Evolutionary conservation across 2,113 vertebrate species (phyloP), one percentile per base, ranked within the genome.

Genomic region (Dipodomys ordii): DNA sequence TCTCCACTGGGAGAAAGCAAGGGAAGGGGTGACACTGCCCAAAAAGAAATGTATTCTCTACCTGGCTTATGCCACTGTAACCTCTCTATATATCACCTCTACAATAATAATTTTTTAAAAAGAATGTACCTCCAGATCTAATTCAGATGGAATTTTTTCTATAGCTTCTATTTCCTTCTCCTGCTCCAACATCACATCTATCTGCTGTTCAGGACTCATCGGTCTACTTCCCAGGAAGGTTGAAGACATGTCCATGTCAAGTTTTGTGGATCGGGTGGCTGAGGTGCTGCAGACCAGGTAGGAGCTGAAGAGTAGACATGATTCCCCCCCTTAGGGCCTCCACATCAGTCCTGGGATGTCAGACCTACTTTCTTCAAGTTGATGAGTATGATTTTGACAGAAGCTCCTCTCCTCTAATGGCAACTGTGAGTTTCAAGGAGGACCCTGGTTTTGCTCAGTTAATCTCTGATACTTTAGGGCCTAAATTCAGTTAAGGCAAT

Each of bases 181-280:
- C 39, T 98, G 87, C 8, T 96, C 97, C 44, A 91, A n/a, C 96
- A 99, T 99, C 46, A 99, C 69, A 87, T 97, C 87, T 73, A 99
- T 97, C 95, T 99, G 99, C 74, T 99, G 97, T 76, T 98, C 94
- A 77, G 99, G 99, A 78, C 98, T 99, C 96, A 99, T 67, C 0
- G 99, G 98, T 1, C 96, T 94, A 82, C 97, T 98, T 73, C 92
- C 97, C 15, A 95, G 73, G 19, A 30, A 1, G 11, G 0, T 16
- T 2, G 20, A 4, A 84, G 39, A 57, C 35, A 19, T n/a, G 25
- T 46, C 46, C 3, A 11, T 2, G 12, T 82, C 53, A 7, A 62
- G 67, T 84, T 83, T 94, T 23, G 9, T 18, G 30, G 13, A 3
- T 67, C 16, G 73, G 2, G 18, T 80, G 7, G 27, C 0, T 4